Conservation (phyloP, 2,113 vertebrate genomes). For the Miniopterus natalensis region DNA sequence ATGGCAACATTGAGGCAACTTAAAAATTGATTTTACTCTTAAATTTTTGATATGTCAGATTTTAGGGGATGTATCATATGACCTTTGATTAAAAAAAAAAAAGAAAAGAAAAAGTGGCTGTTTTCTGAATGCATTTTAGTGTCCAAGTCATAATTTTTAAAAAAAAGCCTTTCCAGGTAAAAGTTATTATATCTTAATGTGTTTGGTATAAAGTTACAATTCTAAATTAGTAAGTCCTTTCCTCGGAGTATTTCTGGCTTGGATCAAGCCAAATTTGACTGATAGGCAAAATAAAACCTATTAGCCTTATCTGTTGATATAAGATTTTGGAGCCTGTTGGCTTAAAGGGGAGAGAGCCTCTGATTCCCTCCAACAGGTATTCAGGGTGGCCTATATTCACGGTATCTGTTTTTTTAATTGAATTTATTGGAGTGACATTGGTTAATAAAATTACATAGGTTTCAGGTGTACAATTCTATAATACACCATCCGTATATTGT, state of each 20-base stretch:
- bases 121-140: not conserved
- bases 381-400: not conserved
- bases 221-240: slow-evolving; percentile 47
- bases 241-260: slow-evolving; percentile 38
- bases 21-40: slow-evolving; percentile 36
- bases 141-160: not conserved
- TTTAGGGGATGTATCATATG: not conserved
- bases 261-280: not conserved
- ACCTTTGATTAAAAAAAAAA: not conserved
- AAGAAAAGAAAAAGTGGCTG: not conserved
- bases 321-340: not conserved
- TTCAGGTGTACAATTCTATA: not conserved
- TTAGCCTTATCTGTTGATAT: not conserved
- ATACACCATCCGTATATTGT: not conserved
- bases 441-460: not conserved
- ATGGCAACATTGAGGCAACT: not conserved
- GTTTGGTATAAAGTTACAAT: not conserved
- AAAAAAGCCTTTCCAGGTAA: not conserved
- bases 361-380: not conserved
- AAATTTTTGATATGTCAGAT: slow-evolving; percentile 29
- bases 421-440: not conserved
- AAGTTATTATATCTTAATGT: not conserved
- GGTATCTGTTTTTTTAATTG: not conserved
- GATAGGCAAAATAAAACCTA: not conserved
- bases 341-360: not conserved